Conservation (phyloP, 2,797 vertebrate genomes). For the Adrianichthys oophorus region DNA sequence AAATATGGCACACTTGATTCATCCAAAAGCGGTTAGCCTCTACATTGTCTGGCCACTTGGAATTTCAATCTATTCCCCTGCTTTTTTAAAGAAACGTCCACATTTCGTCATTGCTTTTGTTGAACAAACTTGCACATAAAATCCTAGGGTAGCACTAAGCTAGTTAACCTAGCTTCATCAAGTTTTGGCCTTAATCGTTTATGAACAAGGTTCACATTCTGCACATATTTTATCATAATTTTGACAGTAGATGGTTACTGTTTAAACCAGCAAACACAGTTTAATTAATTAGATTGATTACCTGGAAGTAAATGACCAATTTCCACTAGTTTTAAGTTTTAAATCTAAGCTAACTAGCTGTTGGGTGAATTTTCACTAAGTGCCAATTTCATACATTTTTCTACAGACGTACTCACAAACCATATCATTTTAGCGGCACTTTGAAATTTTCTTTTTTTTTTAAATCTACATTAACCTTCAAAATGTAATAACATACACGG, state of each 20-base stretch:
- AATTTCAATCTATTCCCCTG: too few relatives aligned
- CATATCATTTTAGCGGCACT: constrained; percentile 6
- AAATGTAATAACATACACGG: constrained; percentile 35
- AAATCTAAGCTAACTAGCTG: neutral
- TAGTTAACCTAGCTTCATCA: constrained; percentile 4
- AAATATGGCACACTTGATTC: constrained; percentile 59
- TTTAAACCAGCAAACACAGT: neutral
- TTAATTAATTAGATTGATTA: neutral
- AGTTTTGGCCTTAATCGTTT: neutral
- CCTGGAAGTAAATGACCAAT: neutral
- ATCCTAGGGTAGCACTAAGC: neutral
- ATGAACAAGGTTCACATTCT: neutral
- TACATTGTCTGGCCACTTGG: too few relatives aligned
- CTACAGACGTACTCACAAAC: neutral
- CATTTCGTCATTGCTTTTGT: neutral
- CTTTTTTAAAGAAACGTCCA: neutral
- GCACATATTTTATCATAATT: neutral
- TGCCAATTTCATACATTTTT: constrained; percentile 5
- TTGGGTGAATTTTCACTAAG: neutral
- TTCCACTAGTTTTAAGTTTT: too few relatives aligned
- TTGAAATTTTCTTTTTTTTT: constrained; percentile 1
- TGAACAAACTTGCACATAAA: neutral
- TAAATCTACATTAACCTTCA: constrained; percentile 4
- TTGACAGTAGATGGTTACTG: neutral
- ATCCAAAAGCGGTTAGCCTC: constrained; percentile 10